Conservation (phyloP, 2,888 invertebrate species). For the Hetaerina titia region DNA sequence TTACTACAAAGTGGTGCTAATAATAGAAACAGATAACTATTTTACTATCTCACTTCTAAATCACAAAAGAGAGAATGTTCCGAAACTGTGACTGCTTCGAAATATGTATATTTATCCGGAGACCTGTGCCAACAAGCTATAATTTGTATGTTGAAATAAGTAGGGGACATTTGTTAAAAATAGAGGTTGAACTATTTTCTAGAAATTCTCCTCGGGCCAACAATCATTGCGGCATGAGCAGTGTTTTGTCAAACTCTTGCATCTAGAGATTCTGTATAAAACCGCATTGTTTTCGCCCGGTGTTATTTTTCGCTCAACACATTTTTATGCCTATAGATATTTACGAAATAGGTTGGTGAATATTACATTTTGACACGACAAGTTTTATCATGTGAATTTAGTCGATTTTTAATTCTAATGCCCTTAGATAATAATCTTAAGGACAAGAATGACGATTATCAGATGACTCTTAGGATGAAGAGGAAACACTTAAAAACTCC, state of each 20-base stretch:
- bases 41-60: background rate
- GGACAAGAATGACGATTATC: too few relatives aligned
- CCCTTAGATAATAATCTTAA: too few relatives aligned
- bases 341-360: background rate
- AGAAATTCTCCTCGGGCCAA: background rate
- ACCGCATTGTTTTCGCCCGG: background rate
- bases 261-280: background rate
- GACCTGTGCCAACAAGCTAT: background rate
- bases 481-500: too few relatives aligned
- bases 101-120: background rate
- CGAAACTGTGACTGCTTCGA: background rate
- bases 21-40: too few relatives aligned
- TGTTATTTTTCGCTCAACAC: background rate
- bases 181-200: background rate
- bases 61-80: background rate
- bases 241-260: background rate
- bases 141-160: conserved; percentile 8
- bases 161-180: background rate
- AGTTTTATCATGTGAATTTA: too few relatives aligned
- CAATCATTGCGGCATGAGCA: background rate
- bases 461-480: too few relatives aligned
- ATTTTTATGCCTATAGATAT: background rate
- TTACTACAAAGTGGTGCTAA: too few relatives aligned
- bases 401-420: too few relatives aligned
- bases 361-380: too few relatives aligned